Evolutionary conservation across 1,140 invertebrate species (phyloP).

Genomic region (Megalopta genalis): DNA sequence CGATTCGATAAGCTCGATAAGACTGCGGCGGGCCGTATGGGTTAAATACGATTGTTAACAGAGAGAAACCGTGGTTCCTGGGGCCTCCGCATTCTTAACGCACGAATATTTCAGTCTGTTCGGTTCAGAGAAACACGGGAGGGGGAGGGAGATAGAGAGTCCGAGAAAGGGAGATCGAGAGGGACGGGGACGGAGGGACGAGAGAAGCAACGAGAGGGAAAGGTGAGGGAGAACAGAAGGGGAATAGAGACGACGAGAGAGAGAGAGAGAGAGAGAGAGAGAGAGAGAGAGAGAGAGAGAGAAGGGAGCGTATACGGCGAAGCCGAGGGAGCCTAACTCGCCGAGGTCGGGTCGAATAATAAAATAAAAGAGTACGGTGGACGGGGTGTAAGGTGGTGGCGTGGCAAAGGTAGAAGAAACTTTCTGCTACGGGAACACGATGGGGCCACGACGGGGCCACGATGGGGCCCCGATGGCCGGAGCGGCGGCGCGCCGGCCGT

Average conservation of each 20-base stretch:
- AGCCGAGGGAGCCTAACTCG: constrained; percentile 63
- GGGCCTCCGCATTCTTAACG: no score
- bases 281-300: neutral
- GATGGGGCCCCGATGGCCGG: neutral
- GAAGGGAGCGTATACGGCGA: constrained; percentile 17
- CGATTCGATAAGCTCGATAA: no score
- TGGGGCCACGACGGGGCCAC: constrained; percentile 27
- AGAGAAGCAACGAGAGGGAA: neutral
- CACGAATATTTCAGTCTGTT: no score
- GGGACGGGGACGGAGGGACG: neutral
- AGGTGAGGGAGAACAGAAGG: neutral
- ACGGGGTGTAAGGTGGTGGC: constrained; percentile 69
- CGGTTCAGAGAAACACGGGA: no score
- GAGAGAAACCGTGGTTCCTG: no score
- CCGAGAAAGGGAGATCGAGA: neutral
- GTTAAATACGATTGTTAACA: no score
- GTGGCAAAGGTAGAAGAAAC: constrained; percentile 67
- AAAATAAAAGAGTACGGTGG: constrained; percentile 65
- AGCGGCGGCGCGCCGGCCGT: constrained; percentile 1
- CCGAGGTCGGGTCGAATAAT: constrained; percentile 69
- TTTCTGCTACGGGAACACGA: constrained; percentile 53
- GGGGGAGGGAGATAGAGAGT: no score
- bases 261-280: neutral
- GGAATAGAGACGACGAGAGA: neutral
- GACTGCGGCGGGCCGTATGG: no score